Base-by-base conservation (phyloP, 2,888 invertebrate species). In the Iphiclides podalirius region DNA sequence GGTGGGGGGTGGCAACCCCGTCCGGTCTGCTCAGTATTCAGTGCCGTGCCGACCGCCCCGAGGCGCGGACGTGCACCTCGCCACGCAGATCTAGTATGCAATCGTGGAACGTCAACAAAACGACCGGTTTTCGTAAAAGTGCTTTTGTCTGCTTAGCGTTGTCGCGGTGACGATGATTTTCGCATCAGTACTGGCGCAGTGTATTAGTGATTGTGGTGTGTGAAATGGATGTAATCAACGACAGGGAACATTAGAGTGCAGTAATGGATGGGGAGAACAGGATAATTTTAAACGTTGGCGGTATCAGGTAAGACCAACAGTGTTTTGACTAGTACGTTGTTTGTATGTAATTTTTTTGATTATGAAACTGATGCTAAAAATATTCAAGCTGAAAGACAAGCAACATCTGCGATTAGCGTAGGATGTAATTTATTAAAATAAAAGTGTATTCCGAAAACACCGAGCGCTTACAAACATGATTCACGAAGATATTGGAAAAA, bases 201-300 rank as follows among this genome's bases (percentile, higher is more conserved):
- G 47, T 41, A 51, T 53, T 60, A 67, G 69, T 75, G 68, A 60
- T 66, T 53, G 41, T 8, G 12, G 28, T 40, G 55, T 58, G 53
- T 59, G 58, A 52, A 40, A 17, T 36, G 35, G 26, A 43, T 52
- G 39, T 43, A 41, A 70, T 71, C 74, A 72, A 68, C 56, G 61
- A 47, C 28, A 35, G 1, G 46, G 47, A 20, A 38, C 50, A 52
- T 17, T 47, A 54, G 28, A 28, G 36, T 35, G 57, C 59, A 56
- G 64, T 54, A 50, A 94, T 95, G 94, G 96, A 96, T 92, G 94
- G 95, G 61, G 97, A 97, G 90, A 96, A 97, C 85, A 93, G 97
- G 74, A 96, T 97, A 70, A 95, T 97, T 79, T 90, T 97, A 75
- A 97, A 97, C 90, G 96, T 97, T 75, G 97, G 97, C 59, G 97